phyloP scores from a whole-genome alignment of 2,888 invertebrate genomes.

The Eudemis profundana region DNA sequence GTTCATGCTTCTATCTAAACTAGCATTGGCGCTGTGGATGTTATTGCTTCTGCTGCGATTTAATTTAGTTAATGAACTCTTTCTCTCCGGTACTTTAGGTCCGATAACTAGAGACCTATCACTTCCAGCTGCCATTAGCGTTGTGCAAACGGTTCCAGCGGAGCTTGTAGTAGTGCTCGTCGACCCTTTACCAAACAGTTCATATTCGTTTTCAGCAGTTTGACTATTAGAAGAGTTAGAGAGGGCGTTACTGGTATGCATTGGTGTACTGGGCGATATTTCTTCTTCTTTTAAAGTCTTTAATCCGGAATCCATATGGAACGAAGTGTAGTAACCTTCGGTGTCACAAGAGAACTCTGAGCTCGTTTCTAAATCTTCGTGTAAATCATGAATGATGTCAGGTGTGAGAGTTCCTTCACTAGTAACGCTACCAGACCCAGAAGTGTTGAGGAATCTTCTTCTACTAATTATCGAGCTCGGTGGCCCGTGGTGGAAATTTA shows the following conservation, averaged over 20 bases:
- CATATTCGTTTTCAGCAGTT: slow-evolving; percentile 94
- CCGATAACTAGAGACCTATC: slow-evolving; percentile 87
- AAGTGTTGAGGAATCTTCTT: slow-evolving; percentile 88
- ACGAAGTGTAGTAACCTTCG: slow-evolving; percentile 98
- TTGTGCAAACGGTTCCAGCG: slow-evolving; percentile 95
- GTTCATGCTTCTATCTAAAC: slow-evolving; percentile 83
- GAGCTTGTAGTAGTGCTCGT: slow-evolving; percentile 96
- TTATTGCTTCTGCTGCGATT: slow-evolving; percentile 82
- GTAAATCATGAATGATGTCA: slow-evolving; percentile 91
- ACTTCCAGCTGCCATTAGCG: slow-evolving; percentile 89
- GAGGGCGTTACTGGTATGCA: slow-evolving; percentile 89
- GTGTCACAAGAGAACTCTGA: slow-evolving; percentile 98
- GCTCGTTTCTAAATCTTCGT: slow-evolving; percentile 94
- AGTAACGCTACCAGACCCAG: slow-evolving; percentile 93
- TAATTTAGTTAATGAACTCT: slow-evolving; percentile 89
- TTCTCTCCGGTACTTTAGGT: slow-evolving; percentile 93
- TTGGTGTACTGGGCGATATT: slow-evolving; percentile 87
- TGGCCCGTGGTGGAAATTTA: slow-evolving; percentile 87
- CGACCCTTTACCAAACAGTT: slow-evolving; percentile 95
- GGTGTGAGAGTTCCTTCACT: slow-evolving; percentile 94
- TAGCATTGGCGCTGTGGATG: slow-evolving; percentile 81
- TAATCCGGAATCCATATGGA: slow-evolving; percentile 97
- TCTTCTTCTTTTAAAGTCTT: slow-evolving; percentile 92
- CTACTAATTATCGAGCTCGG: slow-evolving; percentile 89
- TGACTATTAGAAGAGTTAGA: slow-evolving; percentile 89